Evolutionary conservation across 2,797 vertebrate species (phyloP), one percentile per base, ranked within the genome.

Genomic region (Scyliorhinus canicula): DNA sequence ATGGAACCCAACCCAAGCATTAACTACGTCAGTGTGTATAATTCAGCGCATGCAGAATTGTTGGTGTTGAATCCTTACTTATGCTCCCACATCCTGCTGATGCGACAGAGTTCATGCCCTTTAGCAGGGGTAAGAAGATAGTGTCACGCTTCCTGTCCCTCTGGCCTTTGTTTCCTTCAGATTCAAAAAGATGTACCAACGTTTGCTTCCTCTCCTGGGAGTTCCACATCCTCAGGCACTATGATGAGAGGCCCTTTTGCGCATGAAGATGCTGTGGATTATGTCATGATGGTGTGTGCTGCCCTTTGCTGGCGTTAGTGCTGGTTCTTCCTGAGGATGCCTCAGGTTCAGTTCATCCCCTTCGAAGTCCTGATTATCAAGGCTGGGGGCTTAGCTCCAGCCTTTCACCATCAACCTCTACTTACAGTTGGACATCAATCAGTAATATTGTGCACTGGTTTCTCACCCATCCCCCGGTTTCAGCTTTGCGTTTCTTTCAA

Each of bases 121-220:
- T 60, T 40, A 21, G 55, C 2, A 90, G 60, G 60, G 60, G 60
- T n/a, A 44, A 65, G 57, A 24, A 65, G 88, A 44, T 63, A 44
- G 60, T 44, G 57, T 44, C 57, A 44, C 44, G n/a, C 35, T 91
- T 91, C 88, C 88, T 91, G 88, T 9, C 88, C n/a, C 88, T 65
- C 79, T 91, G 60, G n/a, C 88, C 86, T 24, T 57, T n/a, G 55
- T 90, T 90, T 90, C 86, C 86, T 90, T 60, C 55, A n/a, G 86
- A 90, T 44, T 91, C n/a, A 65, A n/a, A 91, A 91, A 91, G 88
- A 63, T 63, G 88, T 24, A 44, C 88, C 88, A 63, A 63, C 88
- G 24, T n/a, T 91, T 21, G 60, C 88, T 91, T 91, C 88, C 88
- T 91, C 57, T 44, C 19, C 88, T 91, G 88, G 60, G 88, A 65